These are phyloP conservation scores for Syngnathus floridae DNA, from an alignment of 2,113 vertebrate species.

Conservation along the genomic window DNA sequence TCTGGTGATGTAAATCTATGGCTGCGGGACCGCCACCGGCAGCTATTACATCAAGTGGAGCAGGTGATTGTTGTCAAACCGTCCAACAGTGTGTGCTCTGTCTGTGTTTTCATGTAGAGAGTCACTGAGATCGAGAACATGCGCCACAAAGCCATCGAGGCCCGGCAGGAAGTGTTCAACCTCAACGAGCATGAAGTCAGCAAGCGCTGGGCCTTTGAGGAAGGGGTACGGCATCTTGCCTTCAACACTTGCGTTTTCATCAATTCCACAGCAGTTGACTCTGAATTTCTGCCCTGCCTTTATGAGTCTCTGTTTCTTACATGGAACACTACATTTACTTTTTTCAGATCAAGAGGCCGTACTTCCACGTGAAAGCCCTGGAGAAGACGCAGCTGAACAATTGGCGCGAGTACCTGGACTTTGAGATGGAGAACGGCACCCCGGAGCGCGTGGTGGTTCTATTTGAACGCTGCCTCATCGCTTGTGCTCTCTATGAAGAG, in stretches of 20 bases:
- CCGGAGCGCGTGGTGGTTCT: slow-evolving; percentile 96
- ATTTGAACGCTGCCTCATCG: slow-evolving; percentile 97
- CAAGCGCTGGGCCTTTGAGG: slow-evolving; percentile 97
- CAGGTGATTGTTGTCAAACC: slow-evolving; percentile 23
- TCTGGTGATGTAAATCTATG: slow-evolving; percentile 73
- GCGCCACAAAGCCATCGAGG: slow-evolving; percentile 94
- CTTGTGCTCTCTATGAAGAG: slow-evolving; percentile 98
- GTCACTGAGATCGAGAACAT: slow-evolving; percentile 99
- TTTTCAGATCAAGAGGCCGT: slow-evolving; percentile 91
- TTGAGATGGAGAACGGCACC: slow-evolving; percentile 96
- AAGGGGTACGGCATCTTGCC: slow-evolving; percentile 73
- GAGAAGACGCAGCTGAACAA: slow-evolving; percentile 97
- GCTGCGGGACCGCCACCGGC: slow-evolving; percentile 66
- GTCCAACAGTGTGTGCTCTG: slow-evolving; percentile 24
- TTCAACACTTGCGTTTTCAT: too few species aligned
- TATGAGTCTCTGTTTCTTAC: background rate
- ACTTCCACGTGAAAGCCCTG: slow-evolving; percentile 97
- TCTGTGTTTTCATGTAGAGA: slow-evolving; percentile 64
- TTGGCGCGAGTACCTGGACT: slow-evolving; percentile 99
- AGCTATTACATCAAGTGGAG: slow-evolving; percentile 64
- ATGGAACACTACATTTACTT: background rate
- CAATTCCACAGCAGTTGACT: too few species aligned
- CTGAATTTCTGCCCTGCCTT: too few species aligned
- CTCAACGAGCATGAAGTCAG: slow-evolving; percentile 99
- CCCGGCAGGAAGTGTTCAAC: slow-evolving; percentile 94